Evolutionary conservation across 2,888 invertebrate genomes (phyloP), one percentile per base, ranked within the genome.

Genomic region (Ormyrus thymus): DNA sequence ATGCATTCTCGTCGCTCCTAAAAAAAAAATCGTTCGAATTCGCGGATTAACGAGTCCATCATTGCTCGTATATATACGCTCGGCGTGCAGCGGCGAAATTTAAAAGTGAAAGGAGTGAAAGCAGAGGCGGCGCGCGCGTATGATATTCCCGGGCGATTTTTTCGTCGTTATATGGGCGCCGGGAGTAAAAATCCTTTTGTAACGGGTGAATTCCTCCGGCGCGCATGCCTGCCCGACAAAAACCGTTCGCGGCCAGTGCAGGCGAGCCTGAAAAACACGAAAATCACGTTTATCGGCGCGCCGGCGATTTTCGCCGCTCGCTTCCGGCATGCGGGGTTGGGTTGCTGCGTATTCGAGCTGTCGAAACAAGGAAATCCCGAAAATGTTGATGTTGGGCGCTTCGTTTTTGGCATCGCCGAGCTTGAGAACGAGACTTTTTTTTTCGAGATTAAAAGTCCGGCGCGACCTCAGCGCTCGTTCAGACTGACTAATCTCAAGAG

Each of bases 81-180:
- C 7, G 8, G n/a, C 13, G 43, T 29, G 29, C 29, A 29, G 15
- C 48, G 58, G 29, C 51, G 61, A 79, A 76, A 59, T 74, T 58
- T 53, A 15, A 79, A 79, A 75, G 79, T 79, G 75, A 79, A 79
- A 79, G 70, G 55, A 75, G 79, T 71, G 79, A 79, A 79, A 79
- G 79, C 51, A 2, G n/a, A 79, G 75, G 79, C 51, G 3, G 9
- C 53, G 10, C 15, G 15, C 9, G 8, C 48, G 45, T 50, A 50
- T 56, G 15, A 68, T 65, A 46, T 71, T 77, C 71, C 50, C 55
- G 45, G 45, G 56, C 59, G 6, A 51, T 46, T 56, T 50, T 59
- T 46, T 45, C 50, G 11, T 77, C 59, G 58, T 61, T 62, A 11
- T 29, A 29, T 9, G 45, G 55, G n/a, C 45, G 11, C 15, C 48